These are phyloP conservation scores for Paraescarpia echinospica DNA, from an alignment of 1,140 invertebrate genomes.

Conservation along the genomic window DNA sequence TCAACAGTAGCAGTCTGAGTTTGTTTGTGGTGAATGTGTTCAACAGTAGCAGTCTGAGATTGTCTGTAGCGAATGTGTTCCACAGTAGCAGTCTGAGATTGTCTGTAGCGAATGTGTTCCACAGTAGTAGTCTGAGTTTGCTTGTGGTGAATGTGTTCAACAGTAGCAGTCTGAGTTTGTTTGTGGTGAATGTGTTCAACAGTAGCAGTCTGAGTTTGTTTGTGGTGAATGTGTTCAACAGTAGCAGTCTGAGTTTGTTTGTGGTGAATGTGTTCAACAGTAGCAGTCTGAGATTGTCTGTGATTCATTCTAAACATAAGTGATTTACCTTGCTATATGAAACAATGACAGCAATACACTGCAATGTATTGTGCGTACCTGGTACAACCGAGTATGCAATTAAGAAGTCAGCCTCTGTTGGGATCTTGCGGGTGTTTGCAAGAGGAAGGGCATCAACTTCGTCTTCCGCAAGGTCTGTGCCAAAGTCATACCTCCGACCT, in stretches of 20 bases:
- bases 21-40: neutral
- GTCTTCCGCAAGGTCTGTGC: constrained; percentile 40
- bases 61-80: neutral
- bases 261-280: neutral
- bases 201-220: neutral
- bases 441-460: constrained; percentile 59
- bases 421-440: constrained; percentile 48
- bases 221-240: neutral
- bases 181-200: neutral
- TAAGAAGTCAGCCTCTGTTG: constrained; percentile 89
- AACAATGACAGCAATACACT: neutral
- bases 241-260: neutral
- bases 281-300: neutral
- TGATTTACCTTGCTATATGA: too few relatives aligned
- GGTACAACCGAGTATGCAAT: constrained; percentile 92
- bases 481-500: constrained; percentile 50
- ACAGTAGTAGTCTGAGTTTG: neutral
- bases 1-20: neutral
- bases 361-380: constrained; percentile 63
- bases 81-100: neutral
- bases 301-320: too few relatives aligned
- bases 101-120: neutral
- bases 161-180: neutral
- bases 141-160: neutral
- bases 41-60: neutral